Conservation (phyloP, 2,113 vertebrate genomes). For the Podarcis raffonei region DNA sequence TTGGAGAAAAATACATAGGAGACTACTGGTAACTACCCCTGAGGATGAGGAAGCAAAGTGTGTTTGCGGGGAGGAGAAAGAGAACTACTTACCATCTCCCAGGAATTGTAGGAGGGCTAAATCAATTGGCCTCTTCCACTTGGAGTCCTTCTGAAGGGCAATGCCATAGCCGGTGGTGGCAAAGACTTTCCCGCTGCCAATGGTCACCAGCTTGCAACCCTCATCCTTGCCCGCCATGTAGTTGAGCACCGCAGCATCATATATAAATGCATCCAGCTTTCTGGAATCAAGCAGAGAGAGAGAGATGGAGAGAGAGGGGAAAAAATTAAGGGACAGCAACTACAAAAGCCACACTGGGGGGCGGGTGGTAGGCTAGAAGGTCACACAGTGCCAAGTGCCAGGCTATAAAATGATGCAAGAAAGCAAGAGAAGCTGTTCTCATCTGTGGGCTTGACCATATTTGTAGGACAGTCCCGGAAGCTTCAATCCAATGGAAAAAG, state of each 20-base stretch:
- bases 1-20: not conserved
- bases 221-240: constrained; percentile 99
- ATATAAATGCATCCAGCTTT: constrained; percentile 98
- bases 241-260: constrained; percentile 94
- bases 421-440: not conserved
- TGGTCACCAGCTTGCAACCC: constrained; percentile 98
- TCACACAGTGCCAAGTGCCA: too few relatives aligned
- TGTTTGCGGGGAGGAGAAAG: not conserved
- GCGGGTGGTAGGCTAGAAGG: not conserved
- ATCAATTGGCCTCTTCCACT: constrained; percentile 94
- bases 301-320: not conserved
- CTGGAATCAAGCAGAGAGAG: constrained; percentile 65
- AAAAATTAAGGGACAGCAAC: not conserved
- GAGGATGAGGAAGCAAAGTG: not conserved
- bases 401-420: not conserved
- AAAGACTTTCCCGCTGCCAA: constrained; percentile 96
- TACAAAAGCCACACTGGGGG: not conserved
- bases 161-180: constrained; percentile 97
- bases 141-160: constrained; percentile 95
- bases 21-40: not conserved
- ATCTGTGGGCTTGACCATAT: not conserved
- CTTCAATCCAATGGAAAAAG: not conserved
- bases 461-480: not conserved
- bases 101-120: constrained; percentile 96
- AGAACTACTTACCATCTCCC: constrained; percentile 85